Conservation (phyloP, 1,140 invertebrate genomes). For the Zaprionus taronus region DNA sequence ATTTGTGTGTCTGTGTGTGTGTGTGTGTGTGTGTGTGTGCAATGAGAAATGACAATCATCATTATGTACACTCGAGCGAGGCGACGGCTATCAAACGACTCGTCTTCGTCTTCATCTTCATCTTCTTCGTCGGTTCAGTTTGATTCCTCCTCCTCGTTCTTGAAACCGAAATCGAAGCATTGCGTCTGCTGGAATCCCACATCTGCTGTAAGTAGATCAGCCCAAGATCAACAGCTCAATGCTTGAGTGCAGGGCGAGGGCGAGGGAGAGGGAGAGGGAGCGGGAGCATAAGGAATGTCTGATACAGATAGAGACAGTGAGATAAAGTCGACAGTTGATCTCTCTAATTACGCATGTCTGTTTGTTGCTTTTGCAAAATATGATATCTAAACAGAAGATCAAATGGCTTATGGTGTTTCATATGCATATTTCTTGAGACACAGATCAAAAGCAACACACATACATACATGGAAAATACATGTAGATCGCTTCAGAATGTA, state of each 20-base stretch:
- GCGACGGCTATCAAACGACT: constrained; percentile 33
- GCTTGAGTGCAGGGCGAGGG: neutral
- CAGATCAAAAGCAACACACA: no score
- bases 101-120: constrained; percentile 12
- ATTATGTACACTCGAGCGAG: constrained; percentile 70
- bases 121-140: neutral
- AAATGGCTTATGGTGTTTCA: neutral
- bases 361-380: neutral
- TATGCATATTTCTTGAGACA: neutral
- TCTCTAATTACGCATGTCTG: constrained; percentile 18
- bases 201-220: constrained; percentile 40
- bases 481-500: neutral
- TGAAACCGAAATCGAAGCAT: constrained; percentile 61
- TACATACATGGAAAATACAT: no score
- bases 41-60: constrained; percentile 79
- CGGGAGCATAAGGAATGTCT: constrained; percentile 4
- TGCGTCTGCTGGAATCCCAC: constrained; percentile 36
- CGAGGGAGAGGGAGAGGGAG: no score
- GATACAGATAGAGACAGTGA: constrained; percentile 5
- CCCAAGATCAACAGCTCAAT: constrained; percentile 20
- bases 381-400: neutral
- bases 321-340: constrained; percentile 20
- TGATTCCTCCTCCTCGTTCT: constrained; percentile 28
- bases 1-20: constrained; percentile 10
- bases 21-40: constrained; percentile 33